phyloP scores from a whole-genome alignment of 2,113 vertebrate species.

The Hystrix cristata region DNA sequence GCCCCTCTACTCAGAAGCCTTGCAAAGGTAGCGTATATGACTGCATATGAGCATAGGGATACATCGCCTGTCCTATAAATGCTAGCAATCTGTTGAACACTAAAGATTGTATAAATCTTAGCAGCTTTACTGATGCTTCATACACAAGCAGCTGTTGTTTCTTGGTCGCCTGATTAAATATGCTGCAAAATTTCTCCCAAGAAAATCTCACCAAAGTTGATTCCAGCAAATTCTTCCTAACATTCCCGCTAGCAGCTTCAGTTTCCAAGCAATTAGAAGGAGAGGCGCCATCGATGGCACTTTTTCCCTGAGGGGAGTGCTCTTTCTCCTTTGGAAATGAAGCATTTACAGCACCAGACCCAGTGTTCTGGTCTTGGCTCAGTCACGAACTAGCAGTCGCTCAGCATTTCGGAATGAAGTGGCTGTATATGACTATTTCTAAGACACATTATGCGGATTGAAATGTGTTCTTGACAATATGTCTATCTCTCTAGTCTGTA shows the following conservation, averaged over 20 bases:
- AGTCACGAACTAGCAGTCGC: neutral
- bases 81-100: constrained; percentile 83
- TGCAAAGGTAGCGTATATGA: constrained; percentile 60
- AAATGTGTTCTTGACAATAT: constrained; percentile 42
- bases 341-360: constrained; percentile 18
- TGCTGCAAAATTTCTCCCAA: constrained; percentile 79
- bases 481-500: neutral
- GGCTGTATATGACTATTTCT: neutral
- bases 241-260: constrained; percentile 64
- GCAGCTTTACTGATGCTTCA: constrained; percentile 84
- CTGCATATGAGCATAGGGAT: constrained; percentile 83
- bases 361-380: constrained; percentile 22
- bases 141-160: constrained; percentile 86
- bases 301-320: neutral
- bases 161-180: constrained; percentile 85
- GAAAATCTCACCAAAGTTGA: constrained; percentile 84
- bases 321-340: constrained; percentile 40
- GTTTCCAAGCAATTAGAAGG: constrained; percentile 54
- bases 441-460: neutral
- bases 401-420: constrained; percentile 25
- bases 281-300: neutral
- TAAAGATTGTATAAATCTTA: constrained; percentile 86
- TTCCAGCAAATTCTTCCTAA: constrained; percentile 82
- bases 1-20: neutral
- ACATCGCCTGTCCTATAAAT: constrained; percentile 80